These are phyloP conservation scores for Saccostrea echinata DNA, from an alignment of 1,140 invertebrate species.

Conservation along the genomic window DNA sequence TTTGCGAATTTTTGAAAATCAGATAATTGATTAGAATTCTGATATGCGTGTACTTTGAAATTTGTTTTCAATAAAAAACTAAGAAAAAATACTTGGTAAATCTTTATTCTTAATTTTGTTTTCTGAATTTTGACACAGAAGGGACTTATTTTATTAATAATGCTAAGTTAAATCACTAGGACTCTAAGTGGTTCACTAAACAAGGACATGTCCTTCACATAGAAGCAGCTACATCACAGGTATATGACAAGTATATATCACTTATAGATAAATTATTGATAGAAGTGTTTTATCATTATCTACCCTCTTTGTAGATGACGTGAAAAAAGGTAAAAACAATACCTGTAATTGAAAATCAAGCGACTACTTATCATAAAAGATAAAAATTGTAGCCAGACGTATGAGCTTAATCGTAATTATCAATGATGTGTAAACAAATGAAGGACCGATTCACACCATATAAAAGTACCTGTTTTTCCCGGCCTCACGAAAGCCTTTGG, in stretches of 20 bases:
- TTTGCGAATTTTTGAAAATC: conserved; percentile 16
- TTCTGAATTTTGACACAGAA: no score
- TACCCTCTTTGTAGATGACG: conserved; percentile 21
- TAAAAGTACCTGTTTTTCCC: conserved; percentile 69
- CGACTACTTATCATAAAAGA: conserved; percentile 3
- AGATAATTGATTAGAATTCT: neutral
- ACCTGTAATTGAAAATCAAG: conserved; percentile 7
- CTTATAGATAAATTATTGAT: conserved; percentile 41
- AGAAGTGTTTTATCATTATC: neutral
- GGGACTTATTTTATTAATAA: no score
- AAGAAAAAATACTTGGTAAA: no score
- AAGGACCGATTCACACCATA: conserved; percentile 36
- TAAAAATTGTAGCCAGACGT: conserved; percentile 13
- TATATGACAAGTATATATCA: conserved; percentile 26
- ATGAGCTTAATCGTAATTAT: conserved; percentile 43
- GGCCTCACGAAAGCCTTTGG: conserved; percentile 73
- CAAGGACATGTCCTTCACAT: neutral
- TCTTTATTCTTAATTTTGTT: no score
- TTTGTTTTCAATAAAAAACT: no score
- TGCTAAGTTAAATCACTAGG: no score
- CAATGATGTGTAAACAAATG: neutral
- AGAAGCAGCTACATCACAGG: neutral
- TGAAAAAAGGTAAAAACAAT: conserved; percentile 34
- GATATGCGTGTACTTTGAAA: no score
- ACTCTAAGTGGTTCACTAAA: no score